A percentile compares a stretch with the other conserved stretches of the same genome.
Conservation (phyloP, 2,113 vertebrate species). For the Phalacrocorax aristotelis region DNA sequence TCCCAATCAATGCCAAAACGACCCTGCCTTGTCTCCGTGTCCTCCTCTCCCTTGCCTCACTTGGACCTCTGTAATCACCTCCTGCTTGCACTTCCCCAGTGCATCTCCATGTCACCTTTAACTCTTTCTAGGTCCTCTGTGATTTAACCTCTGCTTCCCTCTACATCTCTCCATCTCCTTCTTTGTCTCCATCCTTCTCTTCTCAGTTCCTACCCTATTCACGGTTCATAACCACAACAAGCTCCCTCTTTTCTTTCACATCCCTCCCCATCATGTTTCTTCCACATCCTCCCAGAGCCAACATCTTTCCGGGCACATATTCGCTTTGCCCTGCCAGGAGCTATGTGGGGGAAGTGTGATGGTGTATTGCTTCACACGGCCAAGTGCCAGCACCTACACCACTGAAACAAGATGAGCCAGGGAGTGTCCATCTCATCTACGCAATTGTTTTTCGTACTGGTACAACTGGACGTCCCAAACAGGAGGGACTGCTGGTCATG, state of each 20-base stretch:
- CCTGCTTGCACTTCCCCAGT: background rate
- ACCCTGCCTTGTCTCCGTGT: background rate
- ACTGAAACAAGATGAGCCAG: background rate
- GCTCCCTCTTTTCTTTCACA: background rate
- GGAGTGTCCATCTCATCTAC: background rate
- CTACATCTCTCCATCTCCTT: background rate
- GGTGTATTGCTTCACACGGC: background rate
- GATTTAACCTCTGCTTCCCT: background rate
- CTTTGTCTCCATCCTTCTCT: background rate
- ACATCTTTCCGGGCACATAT: background rate
- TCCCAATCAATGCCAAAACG: rapidly evolving
- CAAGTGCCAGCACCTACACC: background rate
- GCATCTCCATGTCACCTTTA: background rate
- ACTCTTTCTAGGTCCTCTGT: background rate
- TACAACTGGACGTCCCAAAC: background rate
- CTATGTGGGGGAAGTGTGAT: background rate
- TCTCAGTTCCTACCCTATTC: background rate
- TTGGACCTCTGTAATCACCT: background rate
- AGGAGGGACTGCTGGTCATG: background rate
- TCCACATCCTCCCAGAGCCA: background rate
- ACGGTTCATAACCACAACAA: background rate
- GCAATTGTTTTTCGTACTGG: background rate
- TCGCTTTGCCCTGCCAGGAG: background rate
- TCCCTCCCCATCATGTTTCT: background rate
- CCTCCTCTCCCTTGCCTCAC: background rate